phyloP scores from a whole-genome alignment of 2,113 vertebrate genomes.

The Prolemur simus region DNA sequence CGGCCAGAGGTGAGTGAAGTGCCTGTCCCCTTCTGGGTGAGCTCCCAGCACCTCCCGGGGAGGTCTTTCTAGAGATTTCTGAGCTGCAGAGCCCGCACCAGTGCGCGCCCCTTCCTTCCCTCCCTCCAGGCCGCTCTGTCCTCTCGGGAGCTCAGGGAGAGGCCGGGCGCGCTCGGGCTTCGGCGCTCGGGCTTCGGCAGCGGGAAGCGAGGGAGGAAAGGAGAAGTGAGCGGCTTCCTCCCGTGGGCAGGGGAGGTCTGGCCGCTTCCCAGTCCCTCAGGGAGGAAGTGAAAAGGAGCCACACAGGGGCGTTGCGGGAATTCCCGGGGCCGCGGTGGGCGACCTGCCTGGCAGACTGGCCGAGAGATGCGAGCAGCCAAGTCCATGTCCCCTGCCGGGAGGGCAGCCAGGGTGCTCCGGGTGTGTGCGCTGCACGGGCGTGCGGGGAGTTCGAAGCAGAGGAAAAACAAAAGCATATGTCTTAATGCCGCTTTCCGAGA shows the following conservation, averaged over 20 bases:
- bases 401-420: background rate
- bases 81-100: background rate
- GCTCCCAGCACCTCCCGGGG: background rate
- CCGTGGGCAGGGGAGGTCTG: background rate
- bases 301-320: background rate
- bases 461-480: background rate
- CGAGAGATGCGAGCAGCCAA: too few species aligned
- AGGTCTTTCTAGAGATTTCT: background rate
- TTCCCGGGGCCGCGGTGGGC: background rate
- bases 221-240: background rate
- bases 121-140: background rate
- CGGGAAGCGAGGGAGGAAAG: background rate
- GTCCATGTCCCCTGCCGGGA: rapidly evolving
- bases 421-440: too few species aligned
- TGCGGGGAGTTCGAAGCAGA: background rate
- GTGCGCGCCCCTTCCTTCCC: too few species aligned
- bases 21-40: background rate
- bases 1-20: background rate
- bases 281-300: background rate
- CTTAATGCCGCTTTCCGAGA: background rate
- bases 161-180: background rate
- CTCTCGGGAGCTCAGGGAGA: background rate
- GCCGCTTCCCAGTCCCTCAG: background rate
- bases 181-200: background rate
- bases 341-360: rapidly evolving